Evolutionary conservation across 2,888 invertebrate genomes (phyloP).

Genomic region (Hyles lineata): DNA sequence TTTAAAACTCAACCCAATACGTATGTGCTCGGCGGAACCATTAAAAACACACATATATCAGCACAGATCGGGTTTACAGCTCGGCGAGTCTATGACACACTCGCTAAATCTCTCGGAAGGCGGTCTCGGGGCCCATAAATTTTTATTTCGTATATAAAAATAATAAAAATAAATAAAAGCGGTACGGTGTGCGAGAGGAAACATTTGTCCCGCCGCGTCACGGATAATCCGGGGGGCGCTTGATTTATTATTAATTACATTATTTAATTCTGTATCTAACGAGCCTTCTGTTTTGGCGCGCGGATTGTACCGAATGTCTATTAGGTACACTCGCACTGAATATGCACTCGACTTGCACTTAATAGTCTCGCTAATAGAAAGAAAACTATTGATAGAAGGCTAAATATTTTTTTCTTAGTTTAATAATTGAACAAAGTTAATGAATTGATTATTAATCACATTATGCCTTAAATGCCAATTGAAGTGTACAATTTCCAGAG

Average conservation of each 20-base stretch:
- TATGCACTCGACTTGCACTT: not conserved
- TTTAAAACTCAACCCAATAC: conserved; percentile 64
- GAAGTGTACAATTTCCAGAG: too few species aligned
- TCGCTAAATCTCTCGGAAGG: conserved; percentile 83
- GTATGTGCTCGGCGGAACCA: conserved; percentile 73
- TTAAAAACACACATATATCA: conserved; percentile 80
- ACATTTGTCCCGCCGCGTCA: conserved; percentile 81
- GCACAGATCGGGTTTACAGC: conserved; percentile 73
- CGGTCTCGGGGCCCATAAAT: conserved; percentile 79
- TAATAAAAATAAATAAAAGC: conserved; percentile 81
- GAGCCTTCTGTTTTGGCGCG: conserved; percentile 26
- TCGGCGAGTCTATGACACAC: conserved; percentile 79
- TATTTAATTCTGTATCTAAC: conserved; percentile 31
- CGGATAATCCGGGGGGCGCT: conserved; percentile 72
- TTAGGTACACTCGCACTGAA: conserved; percentile 16
- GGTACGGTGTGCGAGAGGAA: conserved; percentile 71
- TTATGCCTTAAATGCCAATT: too few species aligned
- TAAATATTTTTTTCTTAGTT: too few species aligned
- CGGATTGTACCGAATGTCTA: not conserved
- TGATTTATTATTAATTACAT: conserved; percentile 83
- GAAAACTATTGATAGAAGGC: too few species aligned
- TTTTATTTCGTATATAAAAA: conserved; percentile 82
- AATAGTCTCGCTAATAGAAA: not conserved
- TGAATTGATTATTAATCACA: too few species aligned
- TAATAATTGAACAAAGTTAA: too few species aligned